Conservation (phyloP, 1,140 invertebrate species). For the Amyelois transitella region DNA sequence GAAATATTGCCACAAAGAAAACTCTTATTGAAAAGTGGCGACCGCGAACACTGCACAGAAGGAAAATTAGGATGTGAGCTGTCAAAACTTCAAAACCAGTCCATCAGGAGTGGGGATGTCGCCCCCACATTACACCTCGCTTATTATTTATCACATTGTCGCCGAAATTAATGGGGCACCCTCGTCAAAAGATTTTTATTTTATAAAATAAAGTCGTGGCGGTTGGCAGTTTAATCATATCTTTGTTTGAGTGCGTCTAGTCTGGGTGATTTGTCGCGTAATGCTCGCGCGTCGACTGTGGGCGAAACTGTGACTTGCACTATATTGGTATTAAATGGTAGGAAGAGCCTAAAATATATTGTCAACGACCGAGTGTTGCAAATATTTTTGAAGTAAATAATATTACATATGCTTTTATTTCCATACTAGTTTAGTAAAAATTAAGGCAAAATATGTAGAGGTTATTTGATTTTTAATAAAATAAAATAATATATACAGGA, state of each 20-base stretch:
- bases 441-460: too few species aligned
- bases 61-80: slow-evolving; percentile 69
- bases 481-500: too few species aligned
- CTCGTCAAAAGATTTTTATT: slow-evolving; percentile 73
- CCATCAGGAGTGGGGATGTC: slow-evolving; percentile 50
- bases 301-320: background rate
- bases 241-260: slow-evolving; percentile 35
- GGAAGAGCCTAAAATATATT: too few species aligned
- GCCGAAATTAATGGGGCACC: slow-evolving; percentile 69
- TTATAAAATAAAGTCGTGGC: slow-evolving; percentile 60
- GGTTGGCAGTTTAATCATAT: slow-evolving; percentile 71
- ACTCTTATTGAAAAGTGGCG: slow-evolving; percentile 54
- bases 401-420: too few species aligned
- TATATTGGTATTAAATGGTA: background rate
- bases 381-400: too few species aligned
- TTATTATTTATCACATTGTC: slow-evolving; percentile 74
- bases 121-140: slow-evolving; percentile 67
- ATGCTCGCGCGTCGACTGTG: background rate
- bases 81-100: slow-evolving; percentile 67
- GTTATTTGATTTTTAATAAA: too few species aligned
- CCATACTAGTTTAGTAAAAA: too few species aligned
- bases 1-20: slow-evolving; percentile 48
- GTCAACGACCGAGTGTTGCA: too few species aligned
- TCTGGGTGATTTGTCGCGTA: background rate
- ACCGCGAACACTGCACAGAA: slow-evolving; percentile 34